Evolutionary conservation across 2,797 vertebrate genomes (phyloP).

Genomic region (Hypotaenidia philippensis): DNA sequence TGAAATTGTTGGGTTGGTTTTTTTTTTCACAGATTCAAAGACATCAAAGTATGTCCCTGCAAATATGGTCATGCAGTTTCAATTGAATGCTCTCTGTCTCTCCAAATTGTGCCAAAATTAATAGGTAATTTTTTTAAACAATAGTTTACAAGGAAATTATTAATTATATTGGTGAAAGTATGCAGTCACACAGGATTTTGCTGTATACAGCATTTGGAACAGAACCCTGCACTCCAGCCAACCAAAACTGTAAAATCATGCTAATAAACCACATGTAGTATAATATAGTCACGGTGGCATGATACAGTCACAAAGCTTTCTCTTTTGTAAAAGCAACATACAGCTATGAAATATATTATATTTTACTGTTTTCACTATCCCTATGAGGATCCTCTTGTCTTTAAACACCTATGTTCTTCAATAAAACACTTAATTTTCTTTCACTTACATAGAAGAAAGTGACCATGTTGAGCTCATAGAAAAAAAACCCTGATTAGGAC

Average conservation of each 20-base stretch:
- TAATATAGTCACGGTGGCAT: not conserved
- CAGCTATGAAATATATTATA: not conserved
- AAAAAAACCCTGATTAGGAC: not conserved
- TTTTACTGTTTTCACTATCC: not conserved
- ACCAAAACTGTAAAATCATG: not conserved
- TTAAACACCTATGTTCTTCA: not conserved
- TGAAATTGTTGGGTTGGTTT: not conserved
- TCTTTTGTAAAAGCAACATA: not conserved
- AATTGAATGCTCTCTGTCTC: not conserved
- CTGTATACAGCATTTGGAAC: not conserved
- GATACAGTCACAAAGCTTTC: not conserved
- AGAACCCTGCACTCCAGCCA: not conserved
- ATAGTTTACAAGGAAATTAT: not conserved
- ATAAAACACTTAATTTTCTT: not conserved
- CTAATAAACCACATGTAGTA: not conserved
- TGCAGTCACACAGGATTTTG: not conserved
- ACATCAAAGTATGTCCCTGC: not conserved
- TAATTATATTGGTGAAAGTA: not conserved
- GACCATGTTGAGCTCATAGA: not conserved
- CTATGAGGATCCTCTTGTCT: not conserved
- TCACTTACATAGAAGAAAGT: not conserved
- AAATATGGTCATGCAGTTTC: not conserved
- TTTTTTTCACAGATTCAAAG: not conserved
- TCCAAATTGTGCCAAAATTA: not conserved
- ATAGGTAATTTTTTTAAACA: not conserved